Evolutionary conservation across 2,888 invertebrate genomes (phyloP), one percentile per base, ranked within the genome.

Genomic region (Junonia oenone): DNA sequence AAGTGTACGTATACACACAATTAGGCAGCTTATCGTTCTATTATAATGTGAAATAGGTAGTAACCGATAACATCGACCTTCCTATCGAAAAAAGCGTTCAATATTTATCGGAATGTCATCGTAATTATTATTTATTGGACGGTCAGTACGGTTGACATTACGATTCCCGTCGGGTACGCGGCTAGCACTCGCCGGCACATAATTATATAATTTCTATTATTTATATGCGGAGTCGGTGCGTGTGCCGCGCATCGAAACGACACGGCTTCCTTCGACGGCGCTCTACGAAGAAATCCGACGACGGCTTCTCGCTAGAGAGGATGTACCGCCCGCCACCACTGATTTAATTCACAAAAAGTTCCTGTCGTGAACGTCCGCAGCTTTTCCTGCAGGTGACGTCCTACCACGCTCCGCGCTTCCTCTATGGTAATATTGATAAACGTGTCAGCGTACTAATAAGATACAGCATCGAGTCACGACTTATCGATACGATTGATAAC

Each of bases 131-230:
- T 78, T 77, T 72, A 73, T 70, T 71, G 76, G 72, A 63, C 71
- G 67, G 63, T 61, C 65, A 66, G 58, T 65, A 61, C 67, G 62
- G 58, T 63, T 58, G 71, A 75, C 78, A 81, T 86, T 84, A 83
- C 72, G 70, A 87, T 86, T 84, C 86, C 68, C 69, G 67, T 64
- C 78, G 67, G 75, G 82, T 78, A 61, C 69, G 67, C 68, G 68
- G 63, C 76, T 78, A 79, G 76, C 80, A 78, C 73, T 76, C 73
- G 73, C 68, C 75, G 76, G 75, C 69, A 81, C 79, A 84, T 87
- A 85, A 86, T 89, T 87, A 85, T 79, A 88, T 87, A 86, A 88
- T 89, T 87, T 87, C 82, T 89, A 89, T 89, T 88, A 89, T 89
- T 86, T 86, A 88, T 88, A 88, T 89, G 87, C 89, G 81, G 77